Conservation (phyloP, 2,888 invertebrate species). For the Camponotus fellah region DNA sequence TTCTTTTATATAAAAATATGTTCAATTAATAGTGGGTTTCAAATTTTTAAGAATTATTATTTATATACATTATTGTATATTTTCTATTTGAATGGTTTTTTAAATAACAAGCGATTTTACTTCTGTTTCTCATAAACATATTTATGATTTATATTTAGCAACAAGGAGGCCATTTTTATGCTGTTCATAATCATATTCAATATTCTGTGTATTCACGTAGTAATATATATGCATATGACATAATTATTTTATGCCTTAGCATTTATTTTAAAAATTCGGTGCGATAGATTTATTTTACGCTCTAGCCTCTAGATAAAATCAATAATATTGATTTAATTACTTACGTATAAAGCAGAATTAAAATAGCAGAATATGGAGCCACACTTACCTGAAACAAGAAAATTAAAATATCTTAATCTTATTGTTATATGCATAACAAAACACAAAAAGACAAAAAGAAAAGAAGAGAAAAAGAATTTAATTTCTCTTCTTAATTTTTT, state of each 20-base stretch:
- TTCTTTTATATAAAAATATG: neutral
- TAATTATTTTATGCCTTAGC: neutral
- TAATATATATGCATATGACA: neutral
- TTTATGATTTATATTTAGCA: neutral
- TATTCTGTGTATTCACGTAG: neutral
- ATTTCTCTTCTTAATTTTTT: neutral
- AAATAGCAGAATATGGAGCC: neutral
- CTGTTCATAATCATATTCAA: neutral
- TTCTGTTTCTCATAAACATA: neutral
- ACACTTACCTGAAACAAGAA: constrained; percentile 71
- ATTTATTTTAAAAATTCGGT: neutral
- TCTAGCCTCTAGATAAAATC: neutral
- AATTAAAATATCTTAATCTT: constrained; percentile 1
- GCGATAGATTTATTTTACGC: neutral
- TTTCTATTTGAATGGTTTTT: neutral
- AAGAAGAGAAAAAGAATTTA: neutral
- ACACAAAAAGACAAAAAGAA: neutral
- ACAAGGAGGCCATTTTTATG: neutral
- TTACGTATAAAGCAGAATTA: constrained; percentile 50
- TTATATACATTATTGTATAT: neutral
- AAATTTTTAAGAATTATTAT: neutral
- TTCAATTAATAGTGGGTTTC: neutral
- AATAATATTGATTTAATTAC: constrained; percentile 49
- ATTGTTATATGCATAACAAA: neutral
- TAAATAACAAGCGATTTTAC: neutral